Evolutionary conservation across 2,888 invertebrate species (phyloP).

Genomic region (Drosophila lutescens): DNA sequence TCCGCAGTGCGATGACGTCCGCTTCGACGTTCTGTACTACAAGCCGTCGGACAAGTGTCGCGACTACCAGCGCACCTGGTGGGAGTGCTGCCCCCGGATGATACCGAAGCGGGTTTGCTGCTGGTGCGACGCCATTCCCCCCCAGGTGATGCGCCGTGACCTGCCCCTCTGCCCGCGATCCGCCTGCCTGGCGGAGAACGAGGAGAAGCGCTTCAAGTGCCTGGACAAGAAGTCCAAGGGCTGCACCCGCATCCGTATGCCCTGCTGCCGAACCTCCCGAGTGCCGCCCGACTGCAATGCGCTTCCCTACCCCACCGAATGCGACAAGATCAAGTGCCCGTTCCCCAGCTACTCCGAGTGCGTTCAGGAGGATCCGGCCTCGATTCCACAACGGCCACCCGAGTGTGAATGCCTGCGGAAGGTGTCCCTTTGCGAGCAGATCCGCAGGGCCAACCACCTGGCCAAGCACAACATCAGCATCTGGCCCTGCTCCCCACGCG

Average conservation of each 20-base stretch:
- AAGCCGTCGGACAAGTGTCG: slow-evolving; percentile 57
- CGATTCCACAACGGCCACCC: slow-evolving; percentile 14
- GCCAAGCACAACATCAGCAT: neutral
- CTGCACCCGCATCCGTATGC: slow-evolving; percentile 48
- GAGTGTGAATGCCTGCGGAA: slow-evolving; percentile 48
- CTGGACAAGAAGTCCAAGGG: neutral
- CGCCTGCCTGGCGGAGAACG: slow-evolving; percentile 24
- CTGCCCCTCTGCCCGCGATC: slow-evolving; percentile 20
- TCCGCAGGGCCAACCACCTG: neutral
- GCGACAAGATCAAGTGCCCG: slow-evolving; percentile 53
- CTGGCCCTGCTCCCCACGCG: slow-evolving; percentile 28
- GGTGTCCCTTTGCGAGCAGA: slow-evolving; percentile 1
- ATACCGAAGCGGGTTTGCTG: slow-evolving; percentile 58
- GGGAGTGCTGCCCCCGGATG: slow-evolving; percentile 59
- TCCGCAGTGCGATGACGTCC: slow-evolving; percentile 35
- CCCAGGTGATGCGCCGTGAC: slow-evolving; percentile 31
- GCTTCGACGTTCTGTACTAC: slow-evolving; percentile 63
- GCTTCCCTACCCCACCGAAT: accelerated
- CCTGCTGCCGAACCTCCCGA: slow-evolving; percentile 56
- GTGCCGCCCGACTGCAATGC: slow-evolving; percentile 39
- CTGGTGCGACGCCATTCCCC: slow-evolving; percentile 58
- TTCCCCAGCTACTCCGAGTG: slow-evolving; percentile 72
- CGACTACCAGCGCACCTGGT: slow-evolving; percentile 64
- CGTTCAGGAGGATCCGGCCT: slow-evolving; percentile 15
- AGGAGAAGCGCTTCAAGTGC: slow-evolving; percentile 17